Base-by-base conservation (phyloP, 2,888 invertebrate species). In the Drosophila kanekoi region DNA sequence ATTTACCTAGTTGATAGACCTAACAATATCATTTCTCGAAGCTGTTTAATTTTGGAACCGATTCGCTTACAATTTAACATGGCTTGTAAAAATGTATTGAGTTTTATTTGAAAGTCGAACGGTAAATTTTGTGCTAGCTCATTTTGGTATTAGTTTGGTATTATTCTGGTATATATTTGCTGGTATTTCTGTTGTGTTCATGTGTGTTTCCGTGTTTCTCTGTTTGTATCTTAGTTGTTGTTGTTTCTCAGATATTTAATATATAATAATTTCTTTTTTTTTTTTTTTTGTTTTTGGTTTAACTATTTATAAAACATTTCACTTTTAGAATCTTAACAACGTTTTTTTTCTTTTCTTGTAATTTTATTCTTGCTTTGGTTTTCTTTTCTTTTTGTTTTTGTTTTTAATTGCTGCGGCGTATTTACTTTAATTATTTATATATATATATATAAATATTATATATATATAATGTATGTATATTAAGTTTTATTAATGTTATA, bases 251-350 rank as follows among this genome's bases (percentile, higher is more conserved):
- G n/a, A n/a, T 81, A 64, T 81, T 74, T 78, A 70, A 81, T 87
- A 79, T 78, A 79, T 81, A 82, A 81, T 81, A 83, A 75, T 80
- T 73, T 43, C 67, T 61, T 72, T 72, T 71, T 72, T 66, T 53
- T 66, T 77, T 69, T 77, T 78, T 74, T 81, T 58, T 60, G 66
- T 77, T 76, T 76, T 85, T 72, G 65, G 81, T 89, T 90, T 90
- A 90, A 90, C 90, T 90, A 88, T 90, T 90, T 90, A 90, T 90
- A 90, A 89, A 90, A 89, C 85, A 81, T 90, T 88, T 80, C 81
- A 81, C 87, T 81, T 81, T 89, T 90, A 90, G 90, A 90, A 90
- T 91, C 81, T 87, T 90, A 91, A 91, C 91, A 91, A 89, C 85
- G 62, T 87, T 72, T 76, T 70, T 54, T 64, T 48, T 54, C 59